Evolutionary conservation across 2,113 vertebrate species (phyloP).

Genomic region (Brachypteracias leptosomus): DNA sequence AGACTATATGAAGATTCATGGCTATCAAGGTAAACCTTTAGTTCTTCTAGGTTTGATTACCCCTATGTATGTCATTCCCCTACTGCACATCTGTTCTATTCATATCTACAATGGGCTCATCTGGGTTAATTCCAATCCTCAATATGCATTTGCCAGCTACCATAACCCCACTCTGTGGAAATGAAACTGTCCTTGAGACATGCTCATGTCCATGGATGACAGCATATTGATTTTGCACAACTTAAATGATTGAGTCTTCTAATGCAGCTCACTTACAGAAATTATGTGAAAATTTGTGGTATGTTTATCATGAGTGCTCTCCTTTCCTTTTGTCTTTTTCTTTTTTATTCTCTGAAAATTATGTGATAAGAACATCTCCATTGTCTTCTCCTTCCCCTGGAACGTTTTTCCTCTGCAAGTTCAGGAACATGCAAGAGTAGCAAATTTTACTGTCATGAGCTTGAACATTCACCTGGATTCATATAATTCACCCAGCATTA

Average conservation of each 20-base stretch:
- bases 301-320: not conserved
- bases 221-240: constrained; percentile 48
- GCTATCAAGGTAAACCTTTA: not conserved
- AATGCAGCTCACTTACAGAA: constrained; percentile 22
- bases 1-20: not conserved
- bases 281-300: not conserved
- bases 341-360: not conserved
- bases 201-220: not conserved
- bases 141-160: not conserved
- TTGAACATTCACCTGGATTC: not conserved
- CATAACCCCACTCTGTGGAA: not conserved
- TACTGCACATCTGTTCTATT: not conserved
- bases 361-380: not conserved
- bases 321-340: not conserved
- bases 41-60: not conserved
- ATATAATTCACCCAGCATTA: not conserved
- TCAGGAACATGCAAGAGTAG: not conserved
- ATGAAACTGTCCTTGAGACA: constrained; percentile 5
- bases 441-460: not conserved
- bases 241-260: not conserved
- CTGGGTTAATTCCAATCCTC: not conserved
- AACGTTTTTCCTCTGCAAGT: not conserved
- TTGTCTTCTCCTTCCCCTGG: not conserved
- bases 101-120: not conserved
- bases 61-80: not conserved